These are phyloP conservation scores for Macaria liturata DNA, from an alignment of 2,888 invertebrate species.

Conservation along the genomic window DNA sequence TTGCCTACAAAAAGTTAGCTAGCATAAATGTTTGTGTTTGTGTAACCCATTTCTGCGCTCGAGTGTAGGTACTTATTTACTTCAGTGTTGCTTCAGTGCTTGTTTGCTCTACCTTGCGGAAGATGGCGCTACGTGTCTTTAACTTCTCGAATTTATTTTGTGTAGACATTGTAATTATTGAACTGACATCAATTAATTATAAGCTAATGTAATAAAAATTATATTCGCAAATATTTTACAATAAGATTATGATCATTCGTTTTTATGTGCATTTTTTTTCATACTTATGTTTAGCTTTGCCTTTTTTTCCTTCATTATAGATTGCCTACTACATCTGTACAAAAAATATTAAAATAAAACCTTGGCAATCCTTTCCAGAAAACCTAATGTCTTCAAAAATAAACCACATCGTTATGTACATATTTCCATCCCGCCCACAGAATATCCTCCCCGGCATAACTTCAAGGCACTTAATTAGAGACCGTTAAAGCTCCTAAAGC, in stretches of 20 bases:
- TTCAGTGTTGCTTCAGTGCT: constrained; percentile 3
- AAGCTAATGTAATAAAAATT: no score
- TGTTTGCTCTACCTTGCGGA: constrained; percentile 19
- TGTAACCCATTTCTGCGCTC: constrained; percentile 19
- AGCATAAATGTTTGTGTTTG: constrained; percentile 27
- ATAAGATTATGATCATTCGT: no score
- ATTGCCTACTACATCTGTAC: no score
- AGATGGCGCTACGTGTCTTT: constrained; percentile 48
- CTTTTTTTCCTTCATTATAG: no score
- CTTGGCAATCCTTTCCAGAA: no score
- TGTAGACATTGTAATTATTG: no score
- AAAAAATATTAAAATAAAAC: no score
- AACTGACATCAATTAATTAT: no score
- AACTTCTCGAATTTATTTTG: not conserved
- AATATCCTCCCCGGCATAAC: constrained; percentile 18
- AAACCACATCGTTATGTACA: not conserved
- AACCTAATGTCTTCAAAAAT: not conserved
- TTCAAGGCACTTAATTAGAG: constrained; percentile 44
- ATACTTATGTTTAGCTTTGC: no score
- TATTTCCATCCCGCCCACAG: constrained; percentile 15
- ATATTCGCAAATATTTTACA: no score
- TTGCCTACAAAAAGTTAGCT: not conserved
- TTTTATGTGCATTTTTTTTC: no score
- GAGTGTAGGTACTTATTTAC: constrained; percentile 19
- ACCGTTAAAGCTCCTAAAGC: constrained; percentile 40